phyloP scores from a whole-genome alignment of 2,888 invertebrate genomes.

The Chrysomela aeneicollis region DNA sequence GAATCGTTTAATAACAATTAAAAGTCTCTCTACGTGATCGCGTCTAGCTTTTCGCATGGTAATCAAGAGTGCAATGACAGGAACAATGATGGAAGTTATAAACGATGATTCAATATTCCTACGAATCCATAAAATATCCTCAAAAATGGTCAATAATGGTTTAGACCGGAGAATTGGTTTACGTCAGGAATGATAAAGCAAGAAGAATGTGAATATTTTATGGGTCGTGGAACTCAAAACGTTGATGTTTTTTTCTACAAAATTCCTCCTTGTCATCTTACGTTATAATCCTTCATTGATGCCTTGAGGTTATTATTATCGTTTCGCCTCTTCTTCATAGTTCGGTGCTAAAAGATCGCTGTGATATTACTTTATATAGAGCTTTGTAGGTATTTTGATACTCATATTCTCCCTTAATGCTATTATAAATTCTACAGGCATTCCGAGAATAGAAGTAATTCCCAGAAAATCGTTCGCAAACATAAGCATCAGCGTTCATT shows the following conservation, averaged over 20 bases:
- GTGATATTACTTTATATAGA: background rate
- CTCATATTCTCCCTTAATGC: conserved; percentile 24
- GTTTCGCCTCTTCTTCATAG: too few relatives aligned
- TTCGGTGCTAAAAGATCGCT: too few relatives aligned
- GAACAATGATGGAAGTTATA: background rate
- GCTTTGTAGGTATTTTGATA: conserved; percentile 28
- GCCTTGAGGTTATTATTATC: too few relatives aligned
- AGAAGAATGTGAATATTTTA: background rate
- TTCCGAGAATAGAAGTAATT: conserved; percentile 31
- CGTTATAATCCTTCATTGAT: too few relatives aligned
- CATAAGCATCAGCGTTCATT: too few relatives aligned
- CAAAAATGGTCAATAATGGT: too few relatives aligned
- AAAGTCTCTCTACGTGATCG: background rate
- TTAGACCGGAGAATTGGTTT: too few relatives aligned
- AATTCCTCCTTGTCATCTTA: too few relatives aligned
- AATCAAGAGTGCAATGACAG: background rate
- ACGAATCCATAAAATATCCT: background rate
- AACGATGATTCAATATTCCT: background rate
- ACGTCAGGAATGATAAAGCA: too few relatives aligned
- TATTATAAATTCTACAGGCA: conserved; percentile 26
- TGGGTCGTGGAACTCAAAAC: too few relatives aligned
- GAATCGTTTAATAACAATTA: background rate
- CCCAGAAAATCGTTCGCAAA: conserved; percentile 21
- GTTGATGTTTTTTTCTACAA: too few relatives aligned
- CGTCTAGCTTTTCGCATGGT: background rate